Evolutionary conservation across 2,888 invertebrate genomes (phyloP), one percentile per base, ranked within the genome.

Genomic region (Platycnemis pennipes): DNA sequence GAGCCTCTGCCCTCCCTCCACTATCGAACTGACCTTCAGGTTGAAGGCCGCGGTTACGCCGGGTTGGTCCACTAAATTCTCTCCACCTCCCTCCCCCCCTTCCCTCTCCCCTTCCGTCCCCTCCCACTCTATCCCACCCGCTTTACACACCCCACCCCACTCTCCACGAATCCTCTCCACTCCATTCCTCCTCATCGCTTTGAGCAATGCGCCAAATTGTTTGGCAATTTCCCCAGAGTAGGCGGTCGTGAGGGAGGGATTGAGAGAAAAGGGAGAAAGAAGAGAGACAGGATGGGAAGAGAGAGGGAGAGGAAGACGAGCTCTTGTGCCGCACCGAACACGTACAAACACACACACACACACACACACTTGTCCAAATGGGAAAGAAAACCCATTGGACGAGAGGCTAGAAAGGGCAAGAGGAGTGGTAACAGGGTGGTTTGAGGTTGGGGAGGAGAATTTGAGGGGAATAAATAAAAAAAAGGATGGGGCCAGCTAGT

Each of bases 161-260:
- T 49, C 77, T 4, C 77, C 11, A n/a, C 37, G 31, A 11, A n/a
- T 16, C 77, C 5, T 11, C 77, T 16, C 8, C 86, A 44, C 86
- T 86, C 45, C 26, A 44, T 46, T n/a, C n/a, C n/a, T 87, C 46
- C 87, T 44, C 87, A 87, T 87, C 45, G 87, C 87, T 87, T 87
- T 87, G 87, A 87, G 87, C 87, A 87, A 87, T 87, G 87, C 87
- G 46, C 45, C 87, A 87, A 87, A 44, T 44, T 87, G 87, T 87
- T 87, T 87, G 87, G 87, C 87, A 44, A 87, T 46, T 87, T 45
- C 87, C 45, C 45, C 44, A 37, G 37, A 77, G 77, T 2, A 77
- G 77, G 77, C 31, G 37, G 63, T 16, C 63, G 63, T 16, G 63
- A 19, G 7, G 26, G 26, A 8, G 49, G 49, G 16, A 49, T 11